A percentile compares a stretch with the other conserved stretches of the same genome.
These are phyloP conservation scores for Thereva unica DNA, from an alignment of 2,888 invertebrate species.

Conservation along the genomic window DNA sequence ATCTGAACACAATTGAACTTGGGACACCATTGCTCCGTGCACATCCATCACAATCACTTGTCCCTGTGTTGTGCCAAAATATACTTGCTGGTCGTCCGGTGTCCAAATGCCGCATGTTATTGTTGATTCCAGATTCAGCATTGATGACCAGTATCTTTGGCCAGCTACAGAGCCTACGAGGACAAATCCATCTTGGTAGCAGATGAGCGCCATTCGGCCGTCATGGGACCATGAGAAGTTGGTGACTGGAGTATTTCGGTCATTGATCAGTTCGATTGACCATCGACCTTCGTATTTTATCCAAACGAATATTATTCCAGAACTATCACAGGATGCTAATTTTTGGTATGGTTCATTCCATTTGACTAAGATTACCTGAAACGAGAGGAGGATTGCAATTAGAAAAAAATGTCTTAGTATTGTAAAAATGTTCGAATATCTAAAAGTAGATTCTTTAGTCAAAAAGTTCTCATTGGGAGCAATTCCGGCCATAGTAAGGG, in stretches of 20 bases:
- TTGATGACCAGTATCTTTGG: constrained; percentile 97
- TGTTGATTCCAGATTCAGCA: constrained; percentile 90
- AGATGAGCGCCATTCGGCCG: constrained; percentile 97
- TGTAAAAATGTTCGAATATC: no score
- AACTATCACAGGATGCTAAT: constrained; percentile 95
- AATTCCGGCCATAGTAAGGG: no score
- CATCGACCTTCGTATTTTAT: constrained; percentile 98
- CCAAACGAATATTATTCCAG: constrained; percentile 99
- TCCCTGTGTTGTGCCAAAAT: constrained; percentile 93
- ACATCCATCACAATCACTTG: constrained; percentile 97
- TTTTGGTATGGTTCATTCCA: constrained; percentile 99
- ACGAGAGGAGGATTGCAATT: constrained; percentile 26
- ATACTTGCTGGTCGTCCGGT: constrained; percentile 95
- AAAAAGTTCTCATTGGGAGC: no score
- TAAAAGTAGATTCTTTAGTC: no score
- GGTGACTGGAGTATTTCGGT: constrained; percentile 94
- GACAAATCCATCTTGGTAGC: constrained; percentile 98
- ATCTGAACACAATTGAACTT: constrained; percentile 83
- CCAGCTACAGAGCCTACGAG: constrained; percentile 96
- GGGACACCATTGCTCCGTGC: constrained; percentile 92
- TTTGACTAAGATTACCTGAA: constrained; percentile 88
- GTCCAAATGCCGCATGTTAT: constrained; percentile 98
- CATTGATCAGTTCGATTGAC: constrained; percentile 99
- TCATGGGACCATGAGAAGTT: constrained; percentile 99
- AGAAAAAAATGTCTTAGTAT: no score